A percentile compares a stretch with the other conserved stretches of the same genome.
These are phyloP conservation scores for Atethmia centrago DNA, from an alignment of 2,888 invertebrate species.

Conservation along the genomic window DNA sequence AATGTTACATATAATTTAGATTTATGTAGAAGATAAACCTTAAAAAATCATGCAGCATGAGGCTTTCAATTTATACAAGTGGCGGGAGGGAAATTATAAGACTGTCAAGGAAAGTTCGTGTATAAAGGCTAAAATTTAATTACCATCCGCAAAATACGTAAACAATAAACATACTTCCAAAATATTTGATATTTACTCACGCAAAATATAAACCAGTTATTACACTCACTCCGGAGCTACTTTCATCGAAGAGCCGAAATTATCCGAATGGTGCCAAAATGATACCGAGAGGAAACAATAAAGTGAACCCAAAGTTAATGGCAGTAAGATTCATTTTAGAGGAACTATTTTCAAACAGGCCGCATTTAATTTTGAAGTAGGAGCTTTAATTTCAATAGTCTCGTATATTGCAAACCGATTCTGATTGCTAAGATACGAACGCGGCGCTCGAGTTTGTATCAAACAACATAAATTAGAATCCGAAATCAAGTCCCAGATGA, in stretches of 20 bases:
- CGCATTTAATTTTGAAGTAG: slow-evolving; percentile 60
- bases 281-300: slow-evolving; percentile 26
- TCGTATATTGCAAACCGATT: slow-evolving; percentile 68
- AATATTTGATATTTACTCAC: slow-evolving; percentile 65
- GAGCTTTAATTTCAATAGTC: slow-evolving; percentile 68
- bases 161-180: slow-evolving; percentile 51
- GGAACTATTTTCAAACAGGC: slow-evolving; percentile 48
- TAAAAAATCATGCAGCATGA: slow-evolving; percentile 2
- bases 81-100: slow-evolving; percentile 12
- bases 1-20: neutral
- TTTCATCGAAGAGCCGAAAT: slow-evolving; percentile 56
- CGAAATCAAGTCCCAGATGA: slow-evolving; percentile 4
- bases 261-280: slow-evolving; percentile 51
- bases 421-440: slow-evolving; percentile 65
- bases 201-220: slow-evolving; percentile 64
- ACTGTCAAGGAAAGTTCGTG: slow-evolving; percentile 24
- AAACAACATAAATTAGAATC: slow-evolving; percentile 36
- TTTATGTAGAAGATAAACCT: neutral
- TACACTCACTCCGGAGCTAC: slow-evolving; percentile 49
- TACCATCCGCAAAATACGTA: slow-evolving; percentile 57
- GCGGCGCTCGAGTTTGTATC: slow-evolving; percentile 42
- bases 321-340: slow-evolving; percentile 48
- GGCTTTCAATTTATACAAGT: slow-evolving; percentile 34
- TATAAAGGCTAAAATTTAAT: slow-evolving; percentile 62
- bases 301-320: slow-evolving; percentile 42